Conservation (phyloP, 2,797 vertebrate species). For the Scomberomorus guttatus region DNA sequence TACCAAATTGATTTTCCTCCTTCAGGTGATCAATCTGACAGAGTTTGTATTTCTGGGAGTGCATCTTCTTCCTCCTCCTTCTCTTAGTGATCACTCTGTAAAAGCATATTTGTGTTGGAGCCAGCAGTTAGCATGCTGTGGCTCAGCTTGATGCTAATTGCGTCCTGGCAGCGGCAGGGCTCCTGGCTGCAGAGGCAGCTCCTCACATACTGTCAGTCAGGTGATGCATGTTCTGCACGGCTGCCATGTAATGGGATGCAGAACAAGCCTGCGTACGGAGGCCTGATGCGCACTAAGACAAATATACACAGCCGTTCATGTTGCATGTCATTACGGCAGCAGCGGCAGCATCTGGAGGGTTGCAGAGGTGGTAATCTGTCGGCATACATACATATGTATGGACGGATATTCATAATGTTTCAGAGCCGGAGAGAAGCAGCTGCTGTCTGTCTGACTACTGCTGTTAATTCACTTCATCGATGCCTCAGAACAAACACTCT, state of each 20-base stretch:
- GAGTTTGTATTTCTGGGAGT: too few relatives aligned
- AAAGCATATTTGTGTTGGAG: slow-evolving; percentile 17
- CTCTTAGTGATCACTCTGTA: slow-evolving; percentile 1
- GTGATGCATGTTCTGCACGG: slow-evolving; percentile 53
- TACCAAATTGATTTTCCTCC: background rate
- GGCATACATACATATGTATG: slow-evolving; percentile 57
- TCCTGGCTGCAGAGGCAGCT: slow-evolving; percentile 43
- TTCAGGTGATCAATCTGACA: background rate
- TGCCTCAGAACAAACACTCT: slow-evolving; percentile 54
- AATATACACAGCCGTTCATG: slow-evolving; percentile 34
- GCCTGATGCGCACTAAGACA: slow-evolving; percentile 32
- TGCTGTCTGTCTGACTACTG: slow-evolving; percentile 59
- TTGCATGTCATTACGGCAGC: slow-evolving; percentile 30
- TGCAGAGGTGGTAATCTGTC: slow-evolving; percentile 62
- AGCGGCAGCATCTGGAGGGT: slow-evolving; percentile 56
- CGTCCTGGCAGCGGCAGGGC: slow-evolving; percentile 44
- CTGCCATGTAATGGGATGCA: slow-evolving; percentile 55
- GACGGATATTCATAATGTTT: slow-evolving; percentile 42
- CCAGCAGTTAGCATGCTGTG: slow-evolving; percentile 43
- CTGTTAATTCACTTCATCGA: slow-evolving; percentile 65
- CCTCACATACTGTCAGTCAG: slow-evolving; percentile 45
- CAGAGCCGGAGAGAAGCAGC: slow-evolving; percentile 50
- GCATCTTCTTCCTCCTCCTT: background rate
- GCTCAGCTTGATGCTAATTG: slow-evolving; percentile 67
- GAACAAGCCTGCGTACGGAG: slow-evolving; percentile 15